Base-by-base conservation (phyloP, 2,113 vertebrate genomes). In the Lepidiolamprologus cunningtoni region DNA sequence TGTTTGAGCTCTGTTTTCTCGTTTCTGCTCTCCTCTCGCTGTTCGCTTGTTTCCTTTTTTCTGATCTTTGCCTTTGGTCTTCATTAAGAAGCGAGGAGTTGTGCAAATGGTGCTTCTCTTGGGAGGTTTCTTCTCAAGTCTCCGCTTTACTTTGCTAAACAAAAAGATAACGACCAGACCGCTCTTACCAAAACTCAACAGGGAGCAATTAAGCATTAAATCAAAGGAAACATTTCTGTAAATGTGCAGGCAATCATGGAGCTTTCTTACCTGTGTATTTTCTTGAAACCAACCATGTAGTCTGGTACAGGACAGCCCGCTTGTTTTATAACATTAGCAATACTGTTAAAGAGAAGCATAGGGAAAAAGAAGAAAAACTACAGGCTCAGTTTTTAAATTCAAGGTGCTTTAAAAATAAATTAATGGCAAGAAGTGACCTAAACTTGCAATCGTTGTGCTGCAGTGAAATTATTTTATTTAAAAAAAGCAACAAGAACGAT, bases 221-320 rank as follows among this genome's bases (percentile, higher is more conserved):
- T 28, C 37, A 17, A 80, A 42, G 6, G 19, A 6, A 5, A 45
- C 4, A 66, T 8, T 17, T 37, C 9, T 71, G 7, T 57, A 13
- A 83, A 55, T 47, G 14, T 7, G 11, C 21, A 26, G 2, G 6
- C 40, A 31, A 87, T 35, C n/a, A 9, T 80, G 9, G 11, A 79
- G n/a, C 17, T 68, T 17, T 26, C 9, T 87, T 91, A 99, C 98
- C 98, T 97, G 90, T 97, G 96, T 73, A 98, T 93, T 87, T 95
- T 99, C 90, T 98, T 97, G 61, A 99, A 96, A 63, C 97, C 97
- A 55, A 97, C 96, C 94, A 99, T 98, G 94, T 99, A 99, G 63
- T 98, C 98, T 5, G 98, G 98, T 9, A 99, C 97, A 42, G 98
- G 98, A 93, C 98, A 99, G 40, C 98, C 98, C 2, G 98, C 97